Conservation (phyloP, 92 coral and sea anemone species). For the Parazoanthus swiftii region DNA sequence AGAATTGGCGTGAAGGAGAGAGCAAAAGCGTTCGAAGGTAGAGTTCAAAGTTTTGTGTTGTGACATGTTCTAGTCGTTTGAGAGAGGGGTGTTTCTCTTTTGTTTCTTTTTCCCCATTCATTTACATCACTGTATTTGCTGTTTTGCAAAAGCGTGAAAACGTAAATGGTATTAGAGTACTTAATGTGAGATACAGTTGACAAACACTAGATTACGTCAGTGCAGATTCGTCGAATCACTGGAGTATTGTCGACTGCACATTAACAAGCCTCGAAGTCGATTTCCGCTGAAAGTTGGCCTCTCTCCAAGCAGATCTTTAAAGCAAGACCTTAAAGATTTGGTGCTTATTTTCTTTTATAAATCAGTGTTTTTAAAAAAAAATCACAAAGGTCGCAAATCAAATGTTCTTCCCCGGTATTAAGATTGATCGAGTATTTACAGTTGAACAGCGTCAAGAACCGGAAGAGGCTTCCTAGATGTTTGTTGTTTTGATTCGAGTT, state of each 20-base stretch:
- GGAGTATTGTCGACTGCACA: background rate
- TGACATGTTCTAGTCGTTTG: background rate
- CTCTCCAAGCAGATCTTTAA: slow-evolving; percentile 16
- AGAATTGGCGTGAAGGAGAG: slow-evolving; percentile 67
- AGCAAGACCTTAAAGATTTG: background rate
- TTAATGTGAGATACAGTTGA: background rate
- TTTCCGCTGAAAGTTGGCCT: slow-evolving; percentile 26
- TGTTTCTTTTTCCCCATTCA: background rate
- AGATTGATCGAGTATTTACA: background rate
- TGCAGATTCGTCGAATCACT: background rate
- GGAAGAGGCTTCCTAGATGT: background rate
- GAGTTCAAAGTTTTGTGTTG: slow-evolving; percentile 17
- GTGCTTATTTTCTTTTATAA: background rate
- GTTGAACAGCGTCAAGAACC: background rate
- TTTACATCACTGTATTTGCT: slow-evolving; percentile 17
- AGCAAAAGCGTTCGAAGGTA: slow-evolving; percentile 81
- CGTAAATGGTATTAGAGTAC: background rate
- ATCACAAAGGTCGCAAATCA: background rate
- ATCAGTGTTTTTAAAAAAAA: background rate
- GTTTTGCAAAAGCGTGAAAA: background rate
- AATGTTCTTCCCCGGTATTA: background rate
- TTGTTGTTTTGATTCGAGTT: background rate
- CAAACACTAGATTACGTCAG: background rate
- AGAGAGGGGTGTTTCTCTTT: slow-evolving; percentile 20
- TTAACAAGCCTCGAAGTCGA: background rate